A percentile compares a stretch with the other conserved stretches of the same genome.
Evolutionary conservation across 2,888 invertebrate genomes (phyloP).

Genomic region (Macaria notata): DNA sequence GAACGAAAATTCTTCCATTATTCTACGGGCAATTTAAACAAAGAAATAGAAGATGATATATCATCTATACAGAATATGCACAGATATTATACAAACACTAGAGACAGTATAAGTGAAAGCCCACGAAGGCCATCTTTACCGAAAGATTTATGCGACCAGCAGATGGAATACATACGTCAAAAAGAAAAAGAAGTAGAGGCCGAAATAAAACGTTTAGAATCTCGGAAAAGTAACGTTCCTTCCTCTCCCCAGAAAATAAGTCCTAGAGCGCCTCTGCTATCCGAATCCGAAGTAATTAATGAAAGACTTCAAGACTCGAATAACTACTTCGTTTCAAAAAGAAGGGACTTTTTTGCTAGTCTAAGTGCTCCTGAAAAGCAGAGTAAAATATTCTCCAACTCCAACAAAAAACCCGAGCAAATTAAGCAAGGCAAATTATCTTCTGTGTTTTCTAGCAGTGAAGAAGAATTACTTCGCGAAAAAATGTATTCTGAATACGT

Average conservation of each 20-base stretch:
- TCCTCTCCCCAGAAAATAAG: slow-evolving; percentile 44
- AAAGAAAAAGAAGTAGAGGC: slow-evolving; percentile 86
- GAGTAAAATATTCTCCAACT: slow-evolving; percentile 1
- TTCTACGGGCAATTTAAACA: slow-evolving; percentile 71
- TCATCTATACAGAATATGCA: slow-evolving; percentile 76
- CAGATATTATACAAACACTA: slow-evolving; percentile 56
- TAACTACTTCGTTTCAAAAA: slow-evolving; percentile 67
- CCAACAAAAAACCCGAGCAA: slow-evolving; percentile 17
- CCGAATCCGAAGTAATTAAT: slow-evolving; percentile 56
- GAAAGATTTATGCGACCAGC: slow-evolving; percentile 84
- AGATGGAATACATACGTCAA: slow-evolving; percentile 84
- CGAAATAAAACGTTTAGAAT: slow-evolving; percentile 84
- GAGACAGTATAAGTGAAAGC: slow-evolving; percentile 45
- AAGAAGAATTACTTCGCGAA: slow-evolving; percentile 88
- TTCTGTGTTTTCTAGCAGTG: slow-evolving; percentile 81
- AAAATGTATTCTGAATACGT: slow-evolving; percentile 94
- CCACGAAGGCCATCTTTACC: slow-evolving; percentile 83
- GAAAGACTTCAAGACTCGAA: slow-evolving; percentile 50
- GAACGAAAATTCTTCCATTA: slow-evolving; percentile 70
- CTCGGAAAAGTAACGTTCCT: slow-evolving; percentile 63
- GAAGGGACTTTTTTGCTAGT: slow-evolving; percentile 65
- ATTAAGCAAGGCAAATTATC: slow-evolving; percentile 49
- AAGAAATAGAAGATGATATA: slow-evolving; percentile 74
- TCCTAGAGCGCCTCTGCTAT: slow-evolving; percentile 65
- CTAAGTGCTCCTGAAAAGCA: slow-evolving; percentile 15